phyloP scores from a whole-genome alignment of 2,113 vertebrate genomes.

The Callocephalon fimbriatum region DNA sequence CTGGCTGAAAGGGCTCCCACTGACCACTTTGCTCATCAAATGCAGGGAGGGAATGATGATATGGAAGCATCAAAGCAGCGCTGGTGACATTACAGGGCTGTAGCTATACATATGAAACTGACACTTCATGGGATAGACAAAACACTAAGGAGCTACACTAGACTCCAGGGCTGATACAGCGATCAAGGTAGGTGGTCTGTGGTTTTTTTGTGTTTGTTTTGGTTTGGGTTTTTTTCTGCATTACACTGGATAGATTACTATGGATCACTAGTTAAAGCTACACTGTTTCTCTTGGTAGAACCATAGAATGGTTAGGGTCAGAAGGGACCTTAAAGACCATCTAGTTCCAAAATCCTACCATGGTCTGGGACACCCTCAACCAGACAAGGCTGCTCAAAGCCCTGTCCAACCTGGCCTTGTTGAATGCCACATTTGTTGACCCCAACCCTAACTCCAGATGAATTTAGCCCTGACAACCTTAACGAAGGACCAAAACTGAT shows the following conservation, averaged over 20 bases:
- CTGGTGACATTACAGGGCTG: not conserved
- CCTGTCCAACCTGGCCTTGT: not conserved
- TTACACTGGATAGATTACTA: not conserved
- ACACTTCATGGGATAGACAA: not conserved
- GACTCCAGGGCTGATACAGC: not conserved
- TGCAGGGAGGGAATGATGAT: not conserved
- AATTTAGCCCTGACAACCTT: not conserved
- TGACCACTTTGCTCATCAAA: not conserved
- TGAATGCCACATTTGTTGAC: not conserved
- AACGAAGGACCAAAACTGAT: not conserved
- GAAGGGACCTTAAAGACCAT: not conserved
- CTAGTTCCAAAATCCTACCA: not conserved
- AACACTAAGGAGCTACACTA: not conserved
- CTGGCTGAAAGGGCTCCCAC: not conserved
- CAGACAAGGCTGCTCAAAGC: not conserved
- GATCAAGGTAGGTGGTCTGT: not conserved
- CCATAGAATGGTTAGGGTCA: not conserved
- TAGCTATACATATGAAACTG: not conserved
- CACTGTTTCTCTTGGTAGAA: not conserved
- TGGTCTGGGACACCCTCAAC: not conserved
- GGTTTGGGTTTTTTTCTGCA: fast-evolving
- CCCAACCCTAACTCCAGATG: not conserved
- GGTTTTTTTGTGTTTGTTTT: not conserved
- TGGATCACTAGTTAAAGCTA: not conserved
- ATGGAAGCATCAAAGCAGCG: not conserved